Conservation (phyloP, 2,113 vertebrate species). For the Silurus meridionalis region DNA sequence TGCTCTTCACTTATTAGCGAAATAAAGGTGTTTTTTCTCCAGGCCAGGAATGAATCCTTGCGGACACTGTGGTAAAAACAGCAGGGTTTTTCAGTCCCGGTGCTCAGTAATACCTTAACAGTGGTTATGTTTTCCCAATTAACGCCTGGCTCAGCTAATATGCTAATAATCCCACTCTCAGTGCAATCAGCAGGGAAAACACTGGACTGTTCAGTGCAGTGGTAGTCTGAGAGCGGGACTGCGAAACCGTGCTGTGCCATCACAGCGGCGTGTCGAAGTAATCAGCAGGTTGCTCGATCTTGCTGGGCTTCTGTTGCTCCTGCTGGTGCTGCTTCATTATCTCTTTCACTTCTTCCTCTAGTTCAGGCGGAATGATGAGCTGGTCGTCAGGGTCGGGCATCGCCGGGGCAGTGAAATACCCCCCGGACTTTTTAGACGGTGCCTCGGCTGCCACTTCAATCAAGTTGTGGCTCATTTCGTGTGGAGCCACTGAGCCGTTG, state of each 20-base stretch:
- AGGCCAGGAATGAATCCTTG: neutral
- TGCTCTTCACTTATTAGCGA: neutral
- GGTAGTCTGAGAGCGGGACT: neutral
- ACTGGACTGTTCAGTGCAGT: slow-evolving; percentile 9
- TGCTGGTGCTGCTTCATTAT: slow-evolving; percentile 98
- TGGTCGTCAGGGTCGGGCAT: slow-evolving; percentile 95
- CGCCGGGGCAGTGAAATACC: slow-evolving; percentile 93
- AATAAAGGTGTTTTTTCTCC: neutral
- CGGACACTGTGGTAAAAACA: neutral
- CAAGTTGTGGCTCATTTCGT: slow-evolving; percentile 91
- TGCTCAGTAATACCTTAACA: neutral
- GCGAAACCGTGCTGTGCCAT: slow-evolving; percentile 49
- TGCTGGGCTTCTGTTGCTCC: slow-evolving; percentile 80
- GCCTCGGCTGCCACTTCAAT: slow-evolving; percentile 91
- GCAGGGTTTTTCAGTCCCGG: neutral
- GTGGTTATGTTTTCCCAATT: neutral
- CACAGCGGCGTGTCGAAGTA: slow-evolving; percentile 92
- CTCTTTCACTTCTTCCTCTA: slow-evolving; percentile 97
- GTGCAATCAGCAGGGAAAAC: slow-evolving; percentile 25
- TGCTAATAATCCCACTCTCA: neutral
- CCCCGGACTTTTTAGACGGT: slow-evolving; percentile 84
- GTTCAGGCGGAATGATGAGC: slow-evolving; percentile 96
- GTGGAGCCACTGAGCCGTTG: slow-evolving; percentile 89
- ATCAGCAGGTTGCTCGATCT: slow-evolving; percentile 79
- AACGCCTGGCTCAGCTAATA: neutral